Evolutionary conservation across 1,140 invertebrate genomes (phyloP).

Genomic region (Drosophila pectinifera): DNA sequence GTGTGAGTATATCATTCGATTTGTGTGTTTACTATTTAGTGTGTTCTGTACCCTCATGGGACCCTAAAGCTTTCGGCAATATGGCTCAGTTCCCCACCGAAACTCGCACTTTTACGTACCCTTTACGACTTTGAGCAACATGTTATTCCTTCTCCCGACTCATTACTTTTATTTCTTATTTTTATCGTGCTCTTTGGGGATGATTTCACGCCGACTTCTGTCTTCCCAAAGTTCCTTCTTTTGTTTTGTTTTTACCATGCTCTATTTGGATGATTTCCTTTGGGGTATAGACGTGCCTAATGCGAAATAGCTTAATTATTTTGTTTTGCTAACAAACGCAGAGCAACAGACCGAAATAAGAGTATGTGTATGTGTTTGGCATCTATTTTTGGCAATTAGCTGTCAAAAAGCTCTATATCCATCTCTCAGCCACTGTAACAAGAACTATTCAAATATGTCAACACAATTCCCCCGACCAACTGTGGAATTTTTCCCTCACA

Average conservation of each 20-base stretch:
- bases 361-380: background rate
- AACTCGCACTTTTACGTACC: background rate
- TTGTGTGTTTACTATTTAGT: constrained; percentile 42
- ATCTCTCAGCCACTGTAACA: background rate
- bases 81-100: constrained; percentile 7
- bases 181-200: background rate
- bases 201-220: background rate
- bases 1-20: constrained; percentile 37
- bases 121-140: background rate
- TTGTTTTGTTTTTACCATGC: constrained; percentile 33
- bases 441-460: constrained; percentile 38
- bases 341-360: constrained; percentile 10
- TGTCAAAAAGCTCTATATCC: constrained; percentile 3
- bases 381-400: constrained; percentile 58
- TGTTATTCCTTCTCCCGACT: background rate
- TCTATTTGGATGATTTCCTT: constrained; percentile 27
- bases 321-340: constrained; percentile 60
- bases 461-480: constrained; percentile 42
- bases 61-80: constrained; percentile 3
- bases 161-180: background rate
- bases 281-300: constrained; percentile 15
- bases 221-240: constrained; percentile 3
- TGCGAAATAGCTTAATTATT: constrained; percentile 71
- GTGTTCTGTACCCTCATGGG: constrained; percentile 14
- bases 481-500: constrained; percentile 53